Conservation (phyloP, 2,888 invertebrate genomes). For the Liodrosophila aerea region DNA sequence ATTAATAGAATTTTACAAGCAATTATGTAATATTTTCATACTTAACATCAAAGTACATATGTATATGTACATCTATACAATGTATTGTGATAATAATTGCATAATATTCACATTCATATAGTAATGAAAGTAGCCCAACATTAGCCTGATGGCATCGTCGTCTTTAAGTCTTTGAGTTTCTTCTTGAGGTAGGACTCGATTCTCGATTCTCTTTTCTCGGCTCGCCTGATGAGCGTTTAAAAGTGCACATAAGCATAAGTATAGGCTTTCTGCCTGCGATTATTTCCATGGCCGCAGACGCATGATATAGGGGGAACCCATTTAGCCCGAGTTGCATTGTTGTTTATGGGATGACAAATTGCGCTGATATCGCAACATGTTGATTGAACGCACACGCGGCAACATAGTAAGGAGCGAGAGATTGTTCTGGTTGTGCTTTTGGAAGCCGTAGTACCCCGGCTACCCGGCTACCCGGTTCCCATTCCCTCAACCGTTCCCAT, state of each 20-base stretch:
- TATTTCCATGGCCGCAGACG: conserved; percentile 35
- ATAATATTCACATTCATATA: not conserved
- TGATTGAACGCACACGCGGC: conserved; percentile 76
- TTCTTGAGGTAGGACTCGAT: conserved; percentile 26
- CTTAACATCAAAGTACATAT: no score
- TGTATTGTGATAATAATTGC: no score
- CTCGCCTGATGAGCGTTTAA: conserved; percentile 3
- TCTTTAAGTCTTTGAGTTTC: not conserved
- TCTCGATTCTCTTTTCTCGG: no score
- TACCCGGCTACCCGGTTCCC: conserved; percentile 5
- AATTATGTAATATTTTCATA: no score
- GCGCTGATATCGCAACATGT: conserved; percentile 76
- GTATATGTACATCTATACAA: not conserved
- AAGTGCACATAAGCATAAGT: conserved; percentile 19
- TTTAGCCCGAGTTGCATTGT: conserved; percentile 63
- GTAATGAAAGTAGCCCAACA: not conserved
- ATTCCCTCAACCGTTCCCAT: conserved; percentile 15
- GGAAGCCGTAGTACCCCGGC: conserved; percentile 17
- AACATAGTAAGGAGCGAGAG: conserved; percentile 55
- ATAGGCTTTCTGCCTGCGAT: conserved; percentile 36
- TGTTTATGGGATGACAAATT: conserved; percentile 78
- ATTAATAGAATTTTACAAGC: no score
- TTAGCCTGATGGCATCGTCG: not conserved
- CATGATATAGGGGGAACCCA: conserved; percentile 45
- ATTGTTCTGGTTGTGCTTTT: conserved; percentile 29